These are phyloP conservation scores for Heliconius hermathena DNA, from an alignment of 1,140 invertebrate species.

Conservation along the genomic window DNA sequence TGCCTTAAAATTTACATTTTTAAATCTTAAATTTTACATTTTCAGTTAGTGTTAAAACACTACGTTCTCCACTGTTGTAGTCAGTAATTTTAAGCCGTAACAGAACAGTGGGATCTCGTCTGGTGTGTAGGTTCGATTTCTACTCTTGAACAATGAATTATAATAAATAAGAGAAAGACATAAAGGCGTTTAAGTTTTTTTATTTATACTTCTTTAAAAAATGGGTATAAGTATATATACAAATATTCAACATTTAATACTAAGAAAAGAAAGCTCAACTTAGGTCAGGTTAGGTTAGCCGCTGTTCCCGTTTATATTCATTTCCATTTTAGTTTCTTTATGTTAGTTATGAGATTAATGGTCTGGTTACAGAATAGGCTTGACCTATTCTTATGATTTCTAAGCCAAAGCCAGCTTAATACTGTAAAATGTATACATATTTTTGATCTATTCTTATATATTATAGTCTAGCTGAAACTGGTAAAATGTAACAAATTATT, in stretches of 20 bases:
- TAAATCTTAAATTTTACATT: too few relatives aligned
- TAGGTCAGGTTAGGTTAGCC: not conserved
- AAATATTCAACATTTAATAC: not conserved
- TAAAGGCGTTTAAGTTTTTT: too few relatives aligned
- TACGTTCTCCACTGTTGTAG: not conserved
- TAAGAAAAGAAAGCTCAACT: not conserved
- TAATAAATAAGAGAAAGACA: not conserved
- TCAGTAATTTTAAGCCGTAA: too few relatives aligned
- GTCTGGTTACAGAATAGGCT: not conserved
- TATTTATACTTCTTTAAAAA: too few relatives aligned
- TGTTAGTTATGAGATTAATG: slow-evolving; percentile 21
- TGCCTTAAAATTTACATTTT: too few relatives aligned
- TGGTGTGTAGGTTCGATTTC: too few relatives aligned
- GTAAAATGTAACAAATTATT: not conserved
- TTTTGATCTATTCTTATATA: not conserved
- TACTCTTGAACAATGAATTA: not conserved
- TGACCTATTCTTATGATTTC: slow-evolving; percentile 7
- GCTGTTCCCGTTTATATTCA: slow-evolving; percentile 69
- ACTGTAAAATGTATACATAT: not conserved
- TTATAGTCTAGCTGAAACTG: not conserved
- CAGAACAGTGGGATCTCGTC: too few relatives aligned
- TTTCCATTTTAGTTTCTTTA: slow-evolving; percentile 20
- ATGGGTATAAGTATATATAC: not conserved
- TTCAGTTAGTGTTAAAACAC: not conserved
- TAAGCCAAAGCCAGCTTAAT: not conserved